Evolutionary conservation across 1,140 invertebrate species (phyloP).

Genomic region (Cydia fagiglandana): DNA sequence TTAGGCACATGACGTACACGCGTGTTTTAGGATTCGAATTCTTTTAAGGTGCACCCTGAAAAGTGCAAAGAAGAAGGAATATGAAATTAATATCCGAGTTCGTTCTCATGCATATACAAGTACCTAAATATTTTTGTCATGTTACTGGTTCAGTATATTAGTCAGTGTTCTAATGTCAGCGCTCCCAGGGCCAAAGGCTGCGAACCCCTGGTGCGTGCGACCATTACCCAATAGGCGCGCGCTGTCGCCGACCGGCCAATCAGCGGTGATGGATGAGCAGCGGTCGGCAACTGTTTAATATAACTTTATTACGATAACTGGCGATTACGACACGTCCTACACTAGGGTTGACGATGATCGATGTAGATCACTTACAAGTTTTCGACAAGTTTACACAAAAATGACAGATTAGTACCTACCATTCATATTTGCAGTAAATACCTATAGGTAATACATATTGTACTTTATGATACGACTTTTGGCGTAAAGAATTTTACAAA

Average conservation of each 20-base stretch:
- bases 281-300: constrained; percentile 31
- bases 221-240: constrained; percentile 29
- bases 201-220: constrained; percentile 10
- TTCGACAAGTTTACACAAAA: background rate
- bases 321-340: constrained; percentile 29
- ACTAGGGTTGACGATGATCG: constrained; percentile 11
- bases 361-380: background rate
- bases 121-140: too few species aligned
- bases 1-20: background rate
- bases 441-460: background rate
- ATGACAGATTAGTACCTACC: background rate
- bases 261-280: constrained; percentile 29
- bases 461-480: too few species aligned
- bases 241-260: constrained; percentile 22
- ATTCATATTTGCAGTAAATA: background rate
- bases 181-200: constrained; percentile 18
- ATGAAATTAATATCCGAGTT: too few species aligned
- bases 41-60: too few species aligned
- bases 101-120: too few species aligned
- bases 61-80: too few species aligned
- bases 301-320: constrained; percentile 32
- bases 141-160: too few species aligned
- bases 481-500: too few species aligned
- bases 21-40: background rate
- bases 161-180: background rate